Evolutionary conservation across 37 sponge, comb jelly and placozoan species (phyloP).

Genomic region (Agelas oroides): DNA sequence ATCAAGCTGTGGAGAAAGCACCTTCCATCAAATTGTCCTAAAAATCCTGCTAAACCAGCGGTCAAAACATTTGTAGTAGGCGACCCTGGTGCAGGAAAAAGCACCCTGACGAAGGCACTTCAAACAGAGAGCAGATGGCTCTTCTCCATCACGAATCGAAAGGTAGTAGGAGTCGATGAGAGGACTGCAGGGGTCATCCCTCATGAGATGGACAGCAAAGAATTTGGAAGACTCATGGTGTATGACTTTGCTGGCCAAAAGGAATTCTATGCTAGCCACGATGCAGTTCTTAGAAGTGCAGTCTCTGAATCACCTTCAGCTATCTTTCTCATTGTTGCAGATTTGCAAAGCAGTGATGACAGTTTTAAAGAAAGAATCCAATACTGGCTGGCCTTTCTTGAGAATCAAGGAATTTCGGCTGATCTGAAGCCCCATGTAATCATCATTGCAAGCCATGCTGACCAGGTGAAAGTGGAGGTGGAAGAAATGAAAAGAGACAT

Average conservation of each 20-base stretch:
- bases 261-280: slow-evolving; percentile 4
- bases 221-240: not conserved
- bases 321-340: not conserved
- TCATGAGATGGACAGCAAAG: not conserved
- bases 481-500: no score
- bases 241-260: slow-evolving; percentile 8
- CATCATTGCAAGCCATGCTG: slow-evolving; percentile 5
- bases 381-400: slow-evolving; percentile 2
- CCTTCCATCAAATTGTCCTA: no score
- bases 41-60: no score
- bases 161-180: not conserved
- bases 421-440: not conserved
- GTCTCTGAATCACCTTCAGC: not conserved
- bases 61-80: not conserved
- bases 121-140: not conserved
- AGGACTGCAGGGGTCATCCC: slow-evolving; percentile 1
- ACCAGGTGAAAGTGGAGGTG: not conserved
- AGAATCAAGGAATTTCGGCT: not conserved
- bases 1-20: no score
- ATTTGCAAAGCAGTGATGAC: not conserved
- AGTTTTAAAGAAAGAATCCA: not conserved
- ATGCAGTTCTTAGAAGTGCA: not conserved
- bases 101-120: no score
- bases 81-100: not conserved
- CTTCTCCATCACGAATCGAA: not conserved